Evolutionary conservation across 1,140 invertebrate genomes (phyloP), one percentile per base, ranked within the genome.

Genomic region (Lepidurus apus): DNA sequence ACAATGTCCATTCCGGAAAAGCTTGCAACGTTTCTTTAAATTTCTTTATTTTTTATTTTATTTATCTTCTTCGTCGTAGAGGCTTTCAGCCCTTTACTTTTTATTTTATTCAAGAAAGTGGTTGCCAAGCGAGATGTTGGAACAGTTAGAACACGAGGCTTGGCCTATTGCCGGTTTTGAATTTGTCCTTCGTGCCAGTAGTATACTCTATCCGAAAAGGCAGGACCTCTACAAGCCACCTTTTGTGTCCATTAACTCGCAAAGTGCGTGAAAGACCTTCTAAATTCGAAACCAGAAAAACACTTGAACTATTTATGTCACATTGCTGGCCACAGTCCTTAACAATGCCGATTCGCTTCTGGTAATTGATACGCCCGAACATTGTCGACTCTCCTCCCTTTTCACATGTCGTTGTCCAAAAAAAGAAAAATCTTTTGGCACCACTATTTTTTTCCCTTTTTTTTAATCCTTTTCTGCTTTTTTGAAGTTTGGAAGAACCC

Each of bases 211-310:
- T 34, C 0, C 34, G 34, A 34, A 34, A 7, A 65, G 53, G 4
- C 53, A 21, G 8, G 53, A 65, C 21, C 13, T 65, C 6, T 65
- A 65, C 53, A 65, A 65, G 53, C 21, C 8, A 65, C 53, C 53
- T 65, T 65, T 65, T 65, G 53, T 65, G 5, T 65, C 53, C 3
- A 65, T 21, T 65, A 65, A 65, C n/a, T 21, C 17, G 17, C 17
- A 65, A 65, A 65, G n/a, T 65, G 53, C 53, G 53, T 65, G 53
- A 21, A 65, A 65, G 53, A 65, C 1, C 17, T 65, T 65, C n/a
- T 65, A 65, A 21, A 65, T 65, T 65, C 21, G 53, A 65, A 65
- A 65, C 53, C 53, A 7, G 6, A 65, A 65, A 65, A 65, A 65
- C 13, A 7, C 53, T 65, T 65, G 53, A 21, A 21, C 53, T 65